Evolutionary conservation across 2,797 vertebrate genomes (phyloP).

Genomic region (Menidia menidia): DNA sequence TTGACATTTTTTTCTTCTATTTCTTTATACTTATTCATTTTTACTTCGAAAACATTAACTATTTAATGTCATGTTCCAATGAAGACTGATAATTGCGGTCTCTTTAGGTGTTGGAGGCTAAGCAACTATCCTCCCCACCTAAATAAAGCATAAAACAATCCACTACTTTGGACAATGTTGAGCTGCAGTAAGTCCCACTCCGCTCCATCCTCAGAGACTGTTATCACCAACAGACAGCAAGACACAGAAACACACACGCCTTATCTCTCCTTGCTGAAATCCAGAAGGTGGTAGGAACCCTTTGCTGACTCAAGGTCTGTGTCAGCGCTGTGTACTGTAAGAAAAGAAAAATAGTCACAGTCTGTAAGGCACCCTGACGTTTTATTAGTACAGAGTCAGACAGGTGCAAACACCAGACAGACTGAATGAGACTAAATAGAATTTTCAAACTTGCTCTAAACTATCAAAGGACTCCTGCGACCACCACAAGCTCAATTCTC

Average conservation of each 20-base stretch:
- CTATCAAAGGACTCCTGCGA: constrained; percentile 2
- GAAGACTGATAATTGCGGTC: not conserved
- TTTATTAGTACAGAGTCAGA: not conserved
- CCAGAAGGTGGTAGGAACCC: constrained; percentile 12
- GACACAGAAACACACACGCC: constrained; percentile 18
- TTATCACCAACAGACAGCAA: constrained; percentile 36
- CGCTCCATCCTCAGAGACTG: constrained; percentile 36
- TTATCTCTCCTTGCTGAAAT: constrained; percentile 15
- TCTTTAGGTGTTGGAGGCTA: not conserved
- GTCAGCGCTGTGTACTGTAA: constrained; percentile 20
- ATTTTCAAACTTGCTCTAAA: not conserved
- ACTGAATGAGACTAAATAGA: not conserved
- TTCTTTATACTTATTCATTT: not conserved
- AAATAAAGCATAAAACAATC: constrained; percentile 10
- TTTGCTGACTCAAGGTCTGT: constrained; percentile 28
- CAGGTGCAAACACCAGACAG: constrained; percentile 3
- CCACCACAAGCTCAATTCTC: constrained; percentile 4
- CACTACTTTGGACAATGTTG: constrained; percentile 11
- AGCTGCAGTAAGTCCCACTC: constrained; percentile 15
- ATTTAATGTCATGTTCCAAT: constrained; percentile 1
- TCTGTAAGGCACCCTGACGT: constrained; percentile 10
- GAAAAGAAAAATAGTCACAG: constrained; percentile 20
- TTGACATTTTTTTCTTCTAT: no score
- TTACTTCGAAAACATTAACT: not conserved
- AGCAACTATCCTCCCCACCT: not conserved